phyloP scores from a whole-genome alignment of 2,113 vertebrate genomes.

The Lophotis ruficrista region DNA sequence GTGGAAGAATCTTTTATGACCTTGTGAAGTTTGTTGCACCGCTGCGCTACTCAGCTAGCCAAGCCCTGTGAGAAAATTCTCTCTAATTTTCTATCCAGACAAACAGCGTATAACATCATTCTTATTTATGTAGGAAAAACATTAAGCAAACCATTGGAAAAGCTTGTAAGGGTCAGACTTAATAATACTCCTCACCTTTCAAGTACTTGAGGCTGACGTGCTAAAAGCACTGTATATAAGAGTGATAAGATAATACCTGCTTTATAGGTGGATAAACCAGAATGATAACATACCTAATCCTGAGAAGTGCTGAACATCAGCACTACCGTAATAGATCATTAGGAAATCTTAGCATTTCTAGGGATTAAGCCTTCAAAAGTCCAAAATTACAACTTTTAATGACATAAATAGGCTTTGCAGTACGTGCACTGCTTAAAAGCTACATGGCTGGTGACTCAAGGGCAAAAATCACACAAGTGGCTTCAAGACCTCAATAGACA shows the following conservation, averaged over 20 bases:
- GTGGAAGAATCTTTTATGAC: not conserved
- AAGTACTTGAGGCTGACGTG: not conserved
- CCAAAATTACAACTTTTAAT: not conserved
- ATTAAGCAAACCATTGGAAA: not conserved
- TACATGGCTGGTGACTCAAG: not conserved
- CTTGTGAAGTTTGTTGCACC: not conserved
- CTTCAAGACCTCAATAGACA: not conserved
- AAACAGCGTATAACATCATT: not conserved
- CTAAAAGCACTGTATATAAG: slow-evolving; percentile 37
- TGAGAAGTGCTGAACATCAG: slow-evolving; percentile 50
- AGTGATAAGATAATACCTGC: slow-evolving; percentile 56
- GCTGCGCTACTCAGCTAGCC: not conserved
- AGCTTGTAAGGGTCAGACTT: slow-evolving; percentile 44
- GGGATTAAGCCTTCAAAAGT: slow-evolving; percentile 22
- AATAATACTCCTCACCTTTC: slow-evolving; percentile 45
- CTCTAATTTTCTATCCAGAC: not conserved
- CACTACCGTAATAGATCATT: slow-evolving; percentile 20
- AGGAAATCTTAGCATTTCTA: slow-evolving; percentile 16
- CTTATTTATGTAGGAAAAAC: slow-evolving; percentile 8
- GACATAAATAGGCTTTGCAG: not conserved
- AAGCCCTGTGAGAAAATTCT: not conserved
- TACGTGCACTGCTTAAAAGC: not conserved
- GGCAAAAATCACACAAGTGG: not conserved
- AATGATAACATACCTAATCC: slow-evolving; percentile 35
- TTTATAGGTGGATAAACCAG: slow-evolving; percentile 21